A percentile compares a stretch with the other conserved stretches of the same genome.
phyloP scores from a whole-genome alignment of 2,888 invertebrate genomes.

The Terebella lapidaria region DNA sequence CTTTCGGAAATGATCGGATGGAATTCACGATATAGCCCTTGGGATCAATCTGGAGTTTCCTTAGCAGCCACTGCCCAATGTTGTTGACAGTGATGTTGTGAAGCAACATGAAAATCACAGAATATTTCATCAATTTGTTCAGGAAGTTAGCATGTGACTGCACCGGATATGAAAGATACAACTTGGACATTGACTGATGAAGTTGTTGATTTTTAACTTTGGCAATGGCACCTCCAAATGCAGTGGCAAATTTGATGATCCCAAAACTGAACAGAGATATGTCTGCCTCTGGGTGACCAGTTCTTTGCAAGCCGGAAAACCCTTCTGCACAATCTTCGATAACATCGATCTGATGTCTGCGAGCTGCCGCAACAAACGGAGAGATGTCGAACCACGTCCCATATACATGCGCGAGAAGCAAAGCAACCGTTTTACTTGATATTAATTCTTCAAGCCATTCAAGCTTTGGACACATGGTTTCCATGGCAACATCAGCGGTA shows the following conservation, averaged over 20 bases:
- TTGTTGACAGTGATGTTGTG: conserved; percentile 37
- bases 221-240: conserved; percentile 51
- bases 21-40: conserved; percentile 37
- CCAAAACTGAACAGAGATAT: conserved; percentile 52
- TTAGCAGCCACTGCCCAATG: conserved; percentile 28
- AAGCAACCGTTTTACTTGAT: conserved; percentile 44
- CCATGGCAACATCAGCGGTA: conserved; percentile 47
- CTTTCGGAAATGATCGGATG: conserved; percentile 47
- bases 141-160: conserved; percentile 41
- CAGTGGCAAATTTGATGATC: conserved; percentile 49
- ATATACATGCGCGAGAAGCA: conserved; percentile 50
- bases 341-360: conserved; percentile 34
- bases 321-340: conserved; percentile 53
- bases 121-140: conserved; percentile 42
- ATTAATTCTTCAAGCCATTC: conserved; percentile 41
- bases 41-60: conserved; percentile 34
- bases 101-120: conserved; percentile 34
- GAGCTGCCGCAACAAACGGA: conserved; percentile 39
- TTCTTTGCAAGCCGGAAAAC: conserved; percentile 39
- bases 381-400: conserved; percentile 45
- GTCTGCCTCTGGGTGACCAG: conserved; percentile 48
- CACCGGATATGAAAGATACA: conserved; percentile 32
- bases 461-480: conserved; percentile 43
- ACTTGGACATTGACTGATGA: conserved; percentile 33
- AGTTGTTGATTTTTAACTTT: conserved; percentile 39